A percentile compares a stretch with the other conserved stretches of the same genome.
These are phyloP conservation scores for Perithous albicinctus DNA, from an alignment of 2,888 invertebrate species.

Conservation along the genomic window DNA sequence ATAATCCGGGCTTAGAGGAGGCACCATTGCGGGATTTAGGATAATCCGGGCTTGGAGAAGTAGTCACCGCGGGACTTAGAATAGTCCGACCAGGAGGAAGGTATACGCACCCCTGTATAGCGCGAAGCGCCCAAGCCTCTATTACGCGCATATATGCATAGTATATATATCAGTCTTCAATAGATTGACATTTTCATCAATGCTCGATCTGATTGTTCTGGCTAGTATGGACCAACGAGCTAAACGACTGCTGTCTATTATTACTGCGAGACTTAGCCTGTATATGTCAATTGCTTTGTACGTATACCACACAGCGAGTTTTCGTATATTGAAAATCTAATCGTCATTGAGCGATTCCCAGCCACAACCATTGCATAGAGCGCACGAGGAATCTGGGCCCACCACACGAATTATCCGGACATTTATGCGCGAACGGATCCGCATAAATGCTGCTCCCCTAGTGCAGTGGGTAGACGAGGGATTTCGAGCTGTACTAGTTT, in stretches of 20 bases:
- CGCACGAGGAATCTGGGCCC: constrained; percentile 6
- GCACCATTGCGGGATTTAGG: too few relatives aligned
- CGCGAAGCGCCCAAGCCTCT: too few relatives aligned
- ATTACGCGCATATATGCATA: too few relatives aligned
- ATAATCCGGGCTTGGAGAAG: too few relatives aligned
- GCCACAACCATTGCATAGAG: constrained; percentile 17
- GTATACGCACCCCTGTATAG: too few relatives aligned
- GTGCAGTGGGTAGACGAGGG: background rate
- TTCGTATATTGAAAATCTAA: constrained; percentile 13
- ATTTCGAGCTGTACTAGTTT: constrained; percentile 2
- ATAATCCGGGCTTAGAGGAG: too few relatives aligned
- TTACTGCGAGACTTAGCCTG: background rate
- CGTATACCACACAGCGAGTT: background rate
- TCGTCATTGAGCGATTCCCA: constrained; percentile 37
- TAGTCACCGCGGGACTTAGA: too few relatives aligned
- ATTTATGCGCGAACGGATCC: constrained; percentile 51
- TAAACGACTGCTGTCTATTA: background rate
- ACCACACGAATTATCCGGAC: constrained; percentile 45
- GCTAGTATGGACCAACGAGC: background rate
- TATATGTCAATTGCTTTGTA: background rate
- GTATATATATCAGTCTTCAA: background rate
- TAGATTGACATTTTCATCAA: background rate
- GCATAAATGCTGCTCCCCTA: constrained; percentile 25
- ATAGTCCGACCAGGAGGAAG: too few relatives aligned
- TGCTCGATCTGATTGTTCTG: constrained; percentile 10